Conservation (phyloP, 37 sponge, comb jelly and placozoan genomes). For the Hormiphora californensis region DNA sequence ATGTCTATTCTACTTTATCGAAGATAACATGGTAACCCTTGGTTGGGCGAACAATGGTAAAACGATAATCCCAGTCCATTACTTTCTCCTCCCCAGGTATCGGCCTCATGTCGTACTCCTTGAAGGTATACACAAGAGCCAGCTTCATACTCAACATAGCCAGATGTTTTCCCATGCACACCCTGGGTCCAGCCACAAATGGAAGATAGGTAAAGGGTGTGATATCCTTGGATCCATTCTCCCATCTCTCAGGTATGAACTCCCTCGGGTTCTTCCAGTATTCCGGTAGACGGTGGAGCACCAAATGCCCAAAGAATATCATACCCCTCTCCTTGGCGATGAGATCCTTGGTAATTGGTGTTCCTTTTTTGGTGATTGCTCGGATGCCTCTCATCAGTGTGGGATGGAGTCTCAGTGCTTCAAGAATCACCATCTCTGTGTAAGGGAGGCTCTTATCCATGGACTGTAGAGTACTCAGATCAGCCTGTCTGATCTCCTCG, state of each 20-base stretch:
- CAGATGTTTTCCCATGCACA: conserved; percentile 14
- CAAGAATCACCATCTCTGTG: conserved; percentile 3
- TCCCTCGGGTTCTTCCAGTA: not conserved
- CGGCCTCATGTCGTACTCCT: not conserved
- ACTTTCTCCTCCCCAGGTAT: not conserved
- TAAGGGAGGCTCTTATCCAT: not conserved
- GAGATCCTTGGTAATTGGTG: not conserved
- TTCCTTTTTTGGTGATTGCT: not conserved
- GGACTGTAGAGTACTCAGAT: not conserved
- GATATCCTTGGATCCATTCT: not conserved
- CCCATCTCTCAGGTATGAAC: not conserved
- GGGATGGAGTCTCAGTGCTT: not conserved
- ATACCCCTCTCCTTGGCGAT: not conserved
- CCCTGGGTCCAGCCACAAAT: conserved; percentile 1
- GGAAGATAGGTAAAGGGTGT: not conserved
- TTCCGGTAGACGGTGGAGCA: not conserved
- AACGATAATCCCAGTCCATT: conserved; percentile 11
- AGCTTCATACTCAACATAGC: conserved; percentile 10
- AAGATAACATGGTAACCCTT: not conserved
- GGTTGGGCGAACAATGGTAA: not conserved
- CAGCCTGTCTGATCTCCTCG: not conserved
- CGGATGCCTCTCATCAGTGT: conserved; percentile 15
- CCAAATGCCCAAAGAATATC: not conserved
- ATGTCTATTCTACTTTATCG: not conserved
- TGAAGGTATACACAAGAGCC: not conserved